Evolutionary conservation across 1,140 invertebrate genomes (phyloP).

Genomic region (Drosophila sucinea): DNA sequence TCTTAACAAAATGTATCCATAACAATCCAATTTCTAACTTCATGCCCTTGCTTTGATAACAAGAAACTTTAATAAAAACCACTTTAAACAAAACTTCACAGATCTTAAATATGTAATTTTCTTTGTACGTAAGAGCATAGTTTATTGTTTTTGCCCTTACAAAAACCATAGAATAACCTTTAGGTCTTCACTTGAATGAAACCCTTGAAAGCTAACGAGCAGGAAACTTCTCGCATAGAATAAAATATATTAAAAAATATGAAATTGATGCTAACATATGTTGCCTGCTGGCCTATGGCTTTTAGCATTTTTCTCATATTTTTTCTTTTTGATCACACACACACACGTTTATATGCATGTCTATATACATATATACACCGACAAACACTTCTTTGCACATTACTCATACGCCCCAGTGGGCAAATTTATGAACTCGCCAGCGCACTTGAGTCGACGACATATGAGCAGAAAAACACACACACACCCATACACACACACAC

Average conservation of each 20-base stretch:
- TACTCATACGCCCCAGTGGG: slow-evolving; percentile 80
- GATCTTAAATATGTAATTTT: not conserved
- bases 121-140: not conserved
- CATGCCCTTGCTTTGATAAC: too few relatives aligned
- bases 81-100: too few relatives aligned
- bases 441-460: slow-evolving; percentile 72
- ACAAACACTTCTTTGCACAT: slow-evolving; percentile 67
- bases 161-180: not conserved
- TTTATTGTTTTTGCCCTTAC: slow-evolving; percentile 6
- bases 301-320: slow-evolving; percentile 45
- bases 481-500: slow-evolving; percentile 29
- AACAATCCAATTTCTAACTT: too few relatives aligned
- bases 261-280: slow-evolving; percentile 71
- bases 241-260: slow-evolving; percentile 43
- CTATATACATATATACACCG: slow-evolving; percentile 11
- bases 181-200: slow-evolving; percentile 2
- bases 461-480: slow-evolving; percentile 51
- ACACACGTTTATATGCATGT: slow-evolving; percentile 16
- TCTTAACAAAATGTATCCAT: too few relatives aligned
- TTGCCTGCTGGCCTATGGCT: slow-evolving; percentile 64
- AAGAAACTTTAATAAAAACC: too few relatives aligned
- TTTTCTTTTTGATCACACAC: slow-evolving; percentile 41
- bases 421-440: slow-evolving; percentile 78
- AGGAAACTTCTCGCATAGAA: slow-evolving; percentile 11
- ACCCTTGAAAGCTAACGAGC: slow-evolving; percentile 13